Evolutionary conservation across 23 tunicate species (phyloP), one percentile per base, ranked within the genome.

Genomic region (Ascidia mentula): DNA sequence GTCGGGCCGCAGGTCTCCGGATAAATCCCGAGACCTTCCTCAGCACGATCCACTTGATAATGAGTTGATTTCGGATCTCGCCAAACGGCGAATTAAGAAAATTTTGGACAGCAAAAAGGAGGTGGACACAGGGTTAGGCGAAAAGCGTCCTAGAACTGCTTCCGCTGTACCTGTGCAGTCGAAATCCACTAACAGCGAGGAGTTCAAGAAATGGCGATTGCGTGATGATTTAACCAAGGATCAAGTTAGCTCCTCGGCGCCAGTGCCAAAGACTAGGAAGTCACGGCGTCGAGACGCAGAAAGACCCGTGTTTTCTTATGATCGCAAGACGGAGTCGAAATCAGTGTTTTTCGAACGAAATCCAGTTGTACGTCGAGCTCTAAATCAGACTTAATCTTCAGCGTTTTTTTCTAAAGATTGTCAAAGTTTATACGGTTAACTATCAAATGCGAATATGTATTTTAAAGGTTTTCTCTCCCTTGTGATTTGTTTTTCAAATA

Each of bases 31-130:
- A 69, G 18, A 26, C 7, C 40, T 60, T 0, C 89, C 96, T 0
- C 72, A 74, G 15, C 97, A 91, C 85, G 89, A 91, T 73, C 97
- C 89, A 13, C 8, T 82, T 42, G 78, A 69, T 38, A 91, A 91
- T 40, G 97, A 91, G 34, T 40, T 91, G 15, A 77, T 91, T 35
- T 82, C 97, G 1, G 84, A 85, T 35, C 72, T 91, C 17, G 97
- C 97, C 0, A 91, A 86, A 72, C 79, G 97, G 15, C 70, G 97
- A 34, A 91, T 91, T 31, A 69, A 86, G 35, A 91, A 77, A 34
- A 91, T 91, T 31, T 40, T 91, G 59, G 97, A 89, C 32, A 84
- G 77, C 35, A 82, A 82, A 60, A 91, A 85, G 74, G 35, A 80
- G 40, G 90, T 91, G 60, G 97, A 91, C 65, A 73, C 90, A 7